Base-by-base conservation (phyloP, 1,140 invertebrate genomes). In the Melanaphis sacchari region DNA sequence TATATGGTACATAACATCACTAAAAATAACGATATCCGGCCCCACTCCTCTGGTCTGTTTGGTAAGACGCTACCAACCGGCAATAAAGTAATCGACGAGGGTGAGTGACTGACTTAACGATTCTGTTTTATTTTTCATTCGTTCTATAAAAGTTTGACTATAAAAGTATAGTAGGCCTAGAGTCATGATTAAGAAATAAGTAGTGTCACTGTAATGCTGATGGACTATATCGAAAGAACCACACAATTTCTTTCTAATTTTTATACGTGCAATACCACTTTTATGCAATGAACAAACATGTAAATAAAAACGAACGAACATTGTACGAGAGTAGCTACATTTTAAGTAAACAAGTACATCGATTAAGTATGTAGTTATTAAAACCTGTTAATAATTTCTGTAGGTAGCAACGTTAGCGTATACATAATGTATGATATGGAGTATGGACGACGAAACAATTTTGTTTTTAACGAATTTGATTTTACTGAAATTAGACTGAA, bases 11-110 rank as follows among this genome's bases (percentile, higher is more conserved):
- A 82, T 82, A 76, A 76, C 59, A 82, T 82, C n/a, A 38, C 26
- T 85, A 85, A 85, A 26, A 85, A 85, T 85, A 85, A 85, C 84
- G 40, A 43, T 85, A 43, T 85, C 38, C 40, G 84, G 84, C n/a
- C 1, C 24, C 9, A 31, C 38, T 31, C 38, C 38, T 88, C 21
- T 9, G 5, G 18, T 52, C n/a, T 21, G 43, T 52, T 88, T 52
- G 31, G 26, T 85, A 31, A 31, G 84, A 85, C 38, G n/a, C 43
- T n/a, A 21, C 85, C 31, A 31, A 87, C 85, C 43, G 18, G 43
- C 26, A 87, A 87, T 87, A 87, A 87, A 87, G 31, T 87, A 87
- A 87, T 88, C 31, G 43, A 88, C 43, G 22, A 88, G 43, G 31
- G 87, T 24, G 43, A 88, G 87, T 21, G 43, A 52, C n/a, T 88